A percentile compares a stretch with the other conserved stretches of the same genome.
phyloP scores from a whole-genome alignment of 2,113 vertebrate genomes.

The Leucoraja erinaceus region DNA sequence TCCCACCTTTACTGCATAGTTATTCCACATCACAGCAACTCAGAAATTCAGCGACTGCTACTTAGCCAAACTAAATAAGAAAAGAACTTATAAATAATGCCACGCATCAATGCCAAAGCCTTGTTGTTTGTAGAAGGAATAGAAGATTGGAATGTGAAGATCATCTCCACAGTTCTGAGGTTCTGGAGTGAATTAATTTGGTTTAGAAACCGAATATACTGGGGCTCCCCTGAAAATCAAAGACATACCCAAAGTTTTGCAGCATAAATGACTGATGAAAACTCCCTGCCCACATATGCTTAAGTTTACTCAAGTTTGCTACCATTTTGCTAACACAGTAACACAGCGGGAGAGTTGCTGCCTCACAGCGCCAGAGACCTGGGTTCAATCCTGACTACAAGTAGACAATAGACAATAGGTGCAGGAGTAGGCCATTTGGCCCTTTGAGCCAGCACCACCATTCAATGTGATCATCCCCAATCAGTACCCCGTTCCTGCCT shows the following conservation, averaged over 20 bases:
- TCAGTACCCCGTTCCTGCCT: too few relatives aligned
- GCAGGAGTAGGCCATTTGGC: too few relatives aligned
- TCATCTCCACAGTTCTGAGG: neutral
- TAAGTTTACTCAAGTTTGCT: neutral
- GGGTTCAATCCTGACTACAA: too few relatives aligned
- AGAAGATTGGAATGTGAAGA: neutral
- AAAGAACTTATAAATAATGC: neutral
- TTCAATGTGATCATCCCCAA: too few relatives aligned
- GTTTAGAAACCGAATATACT: neutral
- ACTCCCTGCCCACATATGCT: neutral
- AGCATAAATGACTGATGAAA: neutral
- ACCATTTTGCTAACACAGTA: neutral
- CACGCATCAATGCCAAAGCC: neutral
- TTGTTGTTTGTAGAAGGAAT: neutral
- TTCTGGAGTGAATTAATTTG: neutral
- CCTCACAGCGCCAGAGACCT: too few relatives aligned
- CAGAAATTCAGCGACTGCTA: neutral
- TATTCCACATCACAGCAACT: neutral
- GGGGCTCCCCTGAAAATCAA: neutral
- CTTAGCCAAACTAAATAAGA: neutral
- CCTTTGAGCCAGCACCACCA: too few relatives aligned
- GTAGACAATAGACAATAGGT: too few relatives aligned
- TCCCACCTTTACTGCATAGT: neutral
- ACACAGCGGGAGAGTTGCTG: too few relatives aligned
- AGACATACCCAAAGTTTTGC: neutral